phyloP scores from a whole-genome alignment of 2,797 vertebrate species.

The Tarsius wallacei region DNA sequence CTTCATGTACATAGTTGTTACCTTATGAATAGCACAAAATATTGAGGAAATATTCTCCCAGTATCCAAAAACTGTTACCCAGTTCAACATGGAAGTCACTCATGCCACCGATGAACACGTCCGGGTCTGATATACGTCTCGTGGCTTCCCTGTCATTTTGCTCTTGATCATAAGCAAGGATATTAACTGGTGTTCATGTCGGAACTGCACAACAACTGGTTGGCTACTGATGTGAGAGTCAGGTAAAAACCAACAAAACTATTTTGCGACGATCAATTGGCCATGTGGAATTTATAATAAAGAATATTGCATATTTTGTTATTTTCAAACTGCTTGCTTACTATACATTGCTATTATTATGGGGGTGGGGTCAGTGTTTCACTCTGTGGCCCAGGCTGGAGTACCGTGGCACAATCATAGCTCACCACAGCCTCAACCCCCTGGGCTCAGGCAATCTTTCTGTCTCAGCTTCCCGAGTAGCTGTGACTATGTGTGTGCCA shows the following conservation, averaged over 20 bases:
- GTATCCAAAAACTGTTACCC: background rate
- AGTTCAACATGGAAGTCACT: background rate
- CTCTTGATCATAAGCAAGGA: slow-evolving; percentile 21
- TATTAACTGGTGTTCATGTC: background rate
- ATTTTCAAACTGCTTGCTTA: background rate
- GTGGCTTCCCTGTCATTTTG: background rate
- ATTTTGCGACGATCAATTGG: slow-evolving; percentile 5
- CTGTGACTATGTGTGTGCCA: no score
- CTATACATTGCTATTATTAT: no score
- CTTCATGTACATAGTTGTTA: background rate
- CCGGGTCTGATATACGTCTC: background rate
- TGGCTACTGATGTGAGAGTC: background rate
- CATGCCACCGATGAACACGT: background rate
- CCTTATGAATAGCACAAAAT: background rate
- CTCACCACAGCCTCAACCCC: no score
- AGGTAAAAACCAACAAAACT: background rate
- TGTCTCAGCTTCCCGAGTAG: no score
- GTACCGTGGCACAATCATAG: no score
- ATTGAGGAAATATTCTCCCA: background rate
- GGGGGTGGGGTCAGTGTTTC: no score
- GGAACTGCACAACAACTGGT: background rate
- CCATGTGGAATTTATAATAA: background rate
- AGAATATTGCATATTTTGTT: background rate
- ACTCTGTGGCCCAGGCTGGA: no score
- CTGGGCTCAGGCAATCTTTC: no score